Base-by-base conservation (phyloP, 2,113 vertebrate species). In the Hucho hucho region DNA sequence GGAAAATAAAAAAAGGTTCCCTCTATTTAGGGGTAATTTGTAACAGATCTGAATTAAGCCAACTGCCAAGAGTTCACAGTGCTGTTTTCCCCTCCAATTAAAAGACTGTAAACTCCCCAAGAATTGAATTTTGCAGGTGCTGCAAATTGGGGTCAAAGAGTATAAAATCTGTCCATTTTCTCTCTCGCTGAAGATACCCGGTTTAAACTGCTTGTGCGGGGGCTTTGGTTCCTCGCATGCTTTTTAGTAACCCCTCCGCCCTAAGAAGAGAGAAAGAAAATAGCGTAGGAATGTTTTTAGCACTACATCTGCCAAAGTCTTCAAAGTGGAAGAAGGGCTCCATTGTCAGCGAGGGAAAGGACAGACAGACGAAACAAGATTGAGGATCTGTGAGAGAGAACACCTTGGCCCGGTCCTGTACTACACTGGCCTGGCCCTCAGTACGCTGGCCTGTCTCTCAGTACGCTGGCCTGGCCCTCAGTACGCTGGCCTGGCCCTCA, bases 281-380 rank as follows among this genome's bases (percentile, higher is more conserved):
- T 32, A 68, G 32, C 3, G 1, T 20, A 18, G 12, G 67, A 69
- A 69, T 73, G 75, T 77, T 84, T 74, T 78, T 81, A 32, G 53
- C 59, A 46, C 77, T 64, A 77, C 83, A 85, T 89, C 85, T 89
- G 87, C 85, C 85, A 86, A 89, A 89, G 87, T 89, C 83, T 87
- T 89, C 80, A 84, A 78, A 83, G 77, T 72, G 70, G 82, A 87
- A 89, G 82, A 89, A 87, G 83, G 85, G 64, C 71, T 79, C 83
- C 67, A 87, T 87, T 88, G 85, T 87, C 87, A 84, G 53, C 11
- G 26, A 26, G 25, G 64, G 81, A 68, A 43, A 53, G 49, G 49
- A 53, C 49, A 53, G 49, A 18, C 49, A 53, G 49, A 53, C 49
- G 18, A 71, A 78, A 76, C 64, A 77, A 78, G 81, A 76, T 71